phyloP scores from a whole-genome alignment of 2,888 invertebrate species.

The Sabatieria punctata region DNA sequence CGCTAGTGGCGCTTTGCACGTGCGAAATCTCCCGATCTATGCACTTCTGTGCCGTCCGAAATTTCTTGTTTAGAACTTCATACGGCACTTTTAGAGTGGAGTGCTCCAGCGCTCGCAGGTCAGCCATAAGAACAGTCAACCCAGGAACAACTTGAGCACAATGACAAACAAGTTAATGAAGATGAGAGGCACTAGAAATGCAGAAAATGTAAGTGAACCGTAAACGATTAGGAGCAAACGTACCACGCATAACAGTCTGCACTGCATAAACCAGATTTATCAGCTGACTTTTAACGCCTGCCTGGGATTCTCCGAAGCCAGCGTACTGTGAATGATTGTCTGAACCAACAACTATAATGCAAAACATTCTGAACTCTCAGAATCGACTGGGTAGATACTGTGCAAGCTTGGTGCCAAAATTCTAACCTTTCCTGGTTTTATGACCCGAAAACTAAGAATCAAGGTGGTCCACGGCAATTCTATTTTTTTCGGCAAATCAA shows the following conservation, averaged over 20 bases:
- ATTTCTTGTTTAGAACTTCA: slow-evolving; percentile 90
- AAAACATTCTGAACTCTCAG: too few relatives aligned
- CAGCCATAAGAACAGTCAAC: slow-evolving; percentile 58
- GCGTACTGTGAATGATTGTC: too few relatives aligned
- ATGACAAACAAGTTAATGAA: slow-evolving; percentile 72
- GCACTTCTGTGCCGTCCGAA: slow-evolving; percentile 79
- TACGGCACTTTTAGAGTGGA: slow-evolving; percentile 93
- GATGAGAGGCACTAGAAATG: slow-evolving; percentile 80
- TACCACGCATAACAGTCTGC: slow-evolving; percentile 90
- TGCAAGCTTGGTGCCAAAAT: too few relatives aligned
- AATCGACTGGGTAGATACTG: too few relatives aligned
- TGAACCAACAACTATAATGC: too few relatives aligned
- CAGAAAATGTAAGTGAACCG: background rate
- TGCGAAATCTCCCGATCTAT: slow-evolving; percentile 54
- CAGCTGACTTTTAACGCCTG: slow-evolving; percentile 65
- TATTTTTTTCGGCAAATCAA: too few relatives aligned
- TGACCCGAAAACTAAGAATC: too few relatives aligned
- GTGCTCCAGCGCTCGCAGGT: slow-evolving; percentile 82
- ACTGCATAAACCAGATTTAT: slow-evolving; percentile 80
- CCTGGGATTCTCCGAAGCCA: slow-evolving; percentile 30
- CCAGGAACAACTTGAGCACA: slow-evolving; percentile 65
- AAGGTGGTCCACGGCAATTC: too few relatives aligned
- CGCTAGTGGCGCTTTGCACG: slow-evolving; percentile 57
- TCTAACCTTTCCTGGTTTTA: too few relatives aligned
- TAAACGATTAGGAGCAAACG: slow-evolving; percentile 31